Conservation (phyloP, 1,140 invertebrate species). For the Hylaeus anthracinus region DNA sequence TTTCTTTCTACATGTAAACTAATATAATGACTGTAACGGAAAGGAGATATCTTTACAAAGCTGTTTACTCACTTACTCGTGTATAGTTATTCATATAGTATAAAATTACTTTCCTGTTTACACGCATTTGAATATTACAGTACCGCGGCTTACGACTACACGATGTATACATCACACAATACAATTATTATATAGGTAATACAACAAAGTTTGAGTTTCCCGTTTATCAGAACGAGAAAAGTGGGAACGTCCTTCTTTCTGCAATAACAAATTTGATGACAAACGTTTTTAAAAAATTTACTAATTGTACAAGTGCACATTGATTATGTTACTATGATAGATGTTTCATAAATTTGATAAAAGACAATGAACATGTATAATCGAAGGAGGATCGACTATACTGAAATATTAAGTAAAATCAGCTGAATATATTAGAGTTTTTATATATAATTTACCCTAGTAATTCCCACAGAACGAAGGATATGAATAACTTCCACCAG, state of each 20-base stretch:
- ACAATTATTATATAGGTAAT: slow-evolving; percentile 32
- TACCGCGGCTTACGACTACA: slow-evolving; percentile 11
- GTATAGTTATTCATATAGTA: slow-evolving; percentile 52
- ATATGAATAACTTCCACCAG: slow-evolving; percentile 23
- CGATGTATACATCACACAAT: slow-evolving; percentile 20
- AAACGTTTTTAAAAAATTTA: slow-evolving; percentile 14
- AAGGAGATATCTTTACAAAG: slow-evolving; percentile 6
- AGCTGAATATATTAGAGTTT: slow-evolving; percentile 9
- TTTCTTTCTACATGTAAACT: not conserved
- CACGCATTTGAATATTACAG: slow-evolving; percentile 44
- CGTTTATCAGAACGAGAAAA: slow-evolving; percentile 2
- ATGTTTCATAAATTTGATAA: slow-evolving; percentile 18
- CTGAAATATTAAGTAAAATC: slow-evolving; percentile 36
- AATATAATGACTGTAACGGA: not conserved
- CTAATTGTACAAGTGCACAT: slow-evolving; percentile 32
- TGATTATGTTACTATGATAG: slow-evolving; percentile 27
- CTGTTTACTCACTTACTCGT: slow-evolving; percentile 14
- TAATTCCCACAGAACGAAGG: not conserved
- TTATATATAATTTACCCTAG: not conserved
- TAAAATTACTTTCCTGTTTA: slow-evolving; percentile 62
- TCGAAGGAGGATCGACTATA: not conserved
- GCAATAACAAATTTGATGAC: slow-evolving; percentile 20
- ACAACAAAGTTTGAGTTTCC: slow-evolving; percentile 12
- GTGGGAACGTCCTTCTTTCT: not conserved
- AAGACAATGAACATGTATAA: slow-evolving; percentile 21